Percentiles rank a stretch among this genome's conserved stretches.
Evolutionary conservation across 1,140 invertebrate species (phyloP).

Genomic region (Copidosoma floridanum): DNA sequence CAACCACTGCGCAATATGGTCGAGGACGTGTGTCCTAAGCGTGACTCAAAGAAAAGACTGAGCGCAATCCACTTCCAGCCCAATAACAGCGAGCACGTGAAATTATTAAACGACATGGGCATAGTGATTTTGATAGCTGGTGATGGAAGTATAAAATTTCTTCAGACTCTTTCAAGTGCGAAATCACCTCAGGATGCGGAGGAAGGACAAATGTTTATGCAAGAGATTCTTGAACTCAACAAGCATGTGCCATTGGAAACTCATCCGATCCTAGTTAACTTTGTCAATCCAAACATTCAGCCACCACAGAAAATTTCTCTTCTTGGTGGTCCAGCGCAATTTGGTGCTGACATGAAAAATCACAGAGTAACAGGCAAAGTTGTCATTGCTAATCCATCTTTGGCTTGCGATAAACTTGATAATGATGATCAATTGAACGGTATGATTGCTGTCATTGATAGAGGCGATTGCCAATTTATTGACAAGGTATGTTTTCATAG

Average conservation of each 20-base stretch:
- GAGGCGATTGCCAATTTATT: slow-evolving; percentile 94
- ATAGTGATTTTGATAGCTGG: slow-evolving; percentile 85
- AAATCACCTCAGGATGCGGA: slow-evolving; percentile 81
- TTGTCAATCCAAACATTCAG: slow-evolving; percentile 45
- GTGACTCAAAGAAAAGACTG: slow-evolving; percentile 60
- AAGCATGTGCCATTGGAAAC: slow-evolving; percentile 66
- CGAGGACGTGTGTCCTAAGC: slow-evolving; percentile 74
- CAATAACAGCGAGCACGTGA: slow-evolving; percentile 86
- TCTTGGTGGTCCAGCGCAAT: slow-evolving; percentile 87
- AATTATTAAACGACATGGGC: slow-evolving; percentile 88
- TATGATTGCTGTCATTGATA: slow-evolving; percentile 79
- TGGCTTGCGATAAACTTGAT: slow-evolving; percentile 67
- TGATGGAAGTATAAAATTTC: slow-evolving; percentile 87
- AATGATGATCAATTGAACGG: slow-evolving; percentile 66
- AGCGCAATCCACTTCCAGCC: slow-evolving; percentile 75
- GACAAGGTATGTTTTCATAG: slow-evolving; percentile 73
- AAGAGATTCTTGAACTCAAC: slow-evolving; percentile 93
- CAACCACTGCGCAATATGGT: slow-evolving; percentile 83
- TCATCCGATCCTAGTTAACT: slow-evolving; percentile 61
- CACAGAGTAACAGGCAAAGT: slow-evolving; percentile 63
- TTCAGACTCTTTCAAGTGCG: slow-evolving; percentile 83
- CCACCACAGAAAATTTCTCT: slow-evolving; percentile 54
- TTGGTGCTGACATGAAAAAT: slow-evolving; percentile 73
- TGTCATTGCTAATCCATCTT: slow-evolving; percentile 66
- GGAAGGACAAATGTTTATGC: slow-evolving; percentile 93